Percentiles rank a stretch among this genome's conserved stretches.
phyloP scores from a whole-genome alignment of 2,888 invertebrate genomes.

The Dioctria rufipes region DNA sequence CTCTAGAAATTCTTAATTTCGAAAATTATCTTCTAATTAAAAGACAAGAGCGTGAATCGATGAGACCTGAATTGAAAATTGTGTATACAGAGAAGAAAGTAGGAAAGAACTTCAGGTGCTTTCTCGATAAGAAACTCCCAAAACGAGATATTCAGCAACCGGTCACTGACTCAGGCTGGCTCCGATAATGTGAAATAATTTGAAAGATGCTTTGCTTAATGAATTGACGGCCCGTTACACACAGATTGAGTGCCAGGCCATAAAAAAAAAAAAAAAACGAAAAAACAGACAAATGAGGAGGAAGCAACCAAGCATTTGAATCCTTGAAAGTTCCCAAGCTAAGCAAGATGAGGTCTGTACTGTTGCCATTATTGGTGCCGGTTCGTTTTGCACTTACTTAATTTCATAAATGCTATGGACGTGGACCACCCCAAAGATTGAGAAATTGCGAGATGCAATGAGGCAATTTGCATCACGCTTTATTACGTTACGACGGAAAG shows the following conservation, averaged over 20 bases:
- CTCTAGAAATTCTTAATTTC: too few relatives aligned
- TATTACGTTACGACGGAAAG: constrained; percentile 57
- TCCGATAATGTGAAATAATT: constrained; percentile 2
- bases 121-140: too few relatives aligned
- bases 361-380: neutral
- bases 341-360: too few relatives aligned
- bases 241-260: too few relatives aligned
- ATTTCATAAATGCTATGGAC: constrained; percentile 3
- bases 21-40: too few relatives aligned
- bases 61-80: too few relatives aligned
- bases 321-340: too few relatives aligned
- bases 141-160: neutral
- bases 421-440: constrained; percentile 45
- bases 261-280: too few relatives aligned
- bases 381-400: neutral
- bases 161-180: neutral
- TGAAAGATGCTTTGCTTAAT: constrained; percentile 9
- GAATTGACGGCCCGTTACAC: neutral
- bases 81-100: too few relatives aligned
- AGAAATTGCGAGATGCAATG: constrained; percentile 40
- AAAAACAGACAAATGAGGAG: too few relatives aligned
- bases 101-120: too few relatives aligned
- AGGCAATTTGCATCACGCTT: constrained; percentile 48
- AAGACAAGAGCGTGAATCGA: too few relatives aligned
- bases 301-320: neutral